Conservation (phyloP, 2,113 vertebrate species). For the Taxidea taxus region DNA sequence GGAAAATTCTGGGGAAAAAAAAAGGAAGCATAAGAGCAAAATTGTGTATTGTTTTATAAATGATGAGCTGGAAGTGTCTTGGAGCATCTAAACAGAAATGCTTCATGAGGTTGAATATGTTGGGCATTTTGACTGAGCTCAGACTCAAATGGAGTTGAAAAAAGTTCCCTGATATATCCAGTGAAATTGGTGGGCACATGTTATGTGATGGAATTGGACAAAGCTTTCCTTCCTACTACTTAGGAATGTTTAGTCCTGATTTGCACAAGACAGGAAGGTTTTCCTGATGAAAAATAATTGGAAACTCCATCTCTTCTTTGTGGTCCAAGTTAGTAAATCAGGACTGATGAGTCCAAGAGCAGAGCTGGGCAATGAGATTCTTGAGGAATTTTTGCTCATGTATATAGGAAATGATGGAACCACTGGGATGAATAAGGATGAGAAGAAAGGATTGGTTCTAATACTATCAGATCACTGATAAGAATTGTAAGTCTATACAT, state of each 20-base stretch:
- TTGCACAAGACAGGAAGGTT: not conserved
- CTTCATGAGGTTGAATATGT: not conserved
- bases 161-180: not conserved
- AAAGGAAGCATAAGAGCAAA: not conserved
- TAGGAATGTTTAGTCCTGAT: not conserved
- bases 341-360: not conserved
- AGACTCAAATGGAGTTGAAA: not conserved
- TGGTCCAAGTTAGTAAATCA: not conserved
- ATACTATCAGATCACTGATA: not conserved
- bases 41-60: not conserved
- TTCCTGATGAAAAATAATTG: not conserved
- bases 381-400: not conserved
- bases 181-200: not conserved
- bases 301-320: not conserved
- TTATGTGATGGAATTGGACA: not conserved
- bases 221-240: not conserved
- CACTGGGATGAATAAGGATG: no score
- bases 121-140: not conserved
- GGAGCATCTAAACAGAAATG: not conserved
- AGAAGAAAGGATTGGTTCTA: not conserved
- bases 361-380: not conserved
- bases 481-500: not conserved
- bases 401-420: not conserved
- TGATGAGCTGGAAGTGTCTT: not conserved
- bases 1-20: not conserved